Percentiles rank a stretch among this genome's conserved stretches.
These are phyloP conservation scores for Sarcophaga rosellei DNA, from an alignment of 2,888 invertebrate genomes.

Conservation along the genomic window DNA sequence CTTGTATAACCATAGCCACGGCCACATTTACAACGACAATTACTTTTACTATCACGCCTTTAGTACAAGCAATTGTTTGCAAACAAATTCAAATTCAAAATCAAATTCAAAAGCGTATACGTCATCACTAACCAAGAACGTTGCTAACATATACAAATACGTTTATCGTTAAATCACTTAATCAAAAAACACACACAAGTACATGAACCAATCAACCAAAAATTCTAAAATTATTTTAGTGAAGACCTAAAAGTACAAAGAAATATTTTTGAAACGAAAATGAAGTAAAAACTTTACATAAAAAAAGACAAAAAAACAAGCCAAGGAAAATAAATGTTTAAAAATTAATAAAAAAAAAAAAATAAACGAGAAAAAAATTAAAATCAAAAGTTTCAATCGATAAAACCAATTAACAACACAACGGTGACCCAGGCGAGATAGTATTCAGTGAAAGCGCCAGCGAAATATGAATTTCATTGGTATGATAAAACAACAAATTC, in stretches of 20 bases:
- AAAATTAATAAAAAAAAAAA: conserved; percentile 32
- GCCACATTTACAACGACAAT: conserved; percentile 7
- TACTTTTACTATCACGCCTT: background rate
- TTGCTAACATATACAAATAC: conserved; percentile 59
- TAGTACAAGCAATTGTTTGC: conserved; percentile 34
- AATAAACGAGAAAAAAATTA: conserved; percentile 6
- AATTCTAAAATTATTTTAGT: conserved; percentile 44
- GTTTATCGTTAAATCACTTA: conserved; percentile 55
- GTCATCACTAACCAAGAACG: conserved; percentile 54
- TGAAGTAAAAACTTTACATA: conserved; percentile 14
- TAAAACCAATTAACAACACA: conserved; percentile 70
- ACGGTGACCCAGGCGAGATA: conserved; percentile 80
- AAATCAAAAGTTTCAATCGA: conserved; percentile 20
- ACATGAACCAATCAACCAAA: conserved; percentile 20
- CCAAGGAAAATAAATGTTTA: conserved; percentile 55
- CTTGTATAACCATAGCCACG: background rate
- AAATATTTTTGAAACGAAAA: background rate
- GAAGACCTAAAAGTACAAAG: conserved; percentile 64
- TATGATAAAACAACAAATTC: conserved; percentile 74
- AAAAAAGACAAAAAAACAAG: conserved; percentile 39
- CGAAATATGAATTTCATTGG: conserved; percentile 82
- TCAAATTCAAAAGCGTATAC: conserved; percentile 10
- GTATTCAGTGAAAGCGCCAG: conserved; percentile 81
- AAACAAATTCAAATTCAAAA: conserved; percentile 26
- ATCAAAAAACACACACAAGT: conserved; percentile 5